Evolutionary conservation across 1,140 invertebrate species (phyloP).

Genomic region (Dendrolimus kikuchii): DNA sequence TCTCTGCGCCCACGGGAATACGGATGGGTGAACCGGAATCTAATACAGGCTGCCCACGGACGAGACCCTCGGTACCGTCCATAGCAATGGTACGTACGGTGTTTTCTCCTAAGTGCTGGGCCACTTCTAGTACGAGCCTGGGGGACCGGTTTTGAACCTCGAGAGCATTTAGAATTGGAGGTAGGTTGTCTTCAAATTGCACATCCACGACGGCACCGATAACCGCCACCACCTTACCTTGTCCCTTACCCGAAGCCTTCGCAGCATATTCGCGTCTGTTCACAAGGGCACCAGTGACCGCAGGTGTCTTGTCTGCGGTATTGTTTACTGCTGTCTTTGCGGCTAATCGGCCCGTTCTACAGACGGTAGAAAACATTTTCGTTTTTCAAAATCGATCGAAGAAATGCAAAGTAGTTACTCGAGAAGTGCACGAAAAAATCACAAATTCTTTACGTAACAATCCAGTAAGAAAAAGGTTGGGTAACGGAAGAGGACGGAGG

Average conservation of each 20-base stretch:
- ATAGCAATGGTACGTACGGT: constrained; percentile 89
- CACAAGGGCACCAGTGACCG: constrained; percentile 47
- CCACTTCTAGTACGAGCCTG: constrained; percentile 87
- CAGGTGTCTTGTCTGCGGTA: constrained; percentile 50
- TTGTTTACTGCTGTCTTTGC: constrained; percentile 62
- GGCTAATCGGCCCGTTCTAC: constrained; percentile 62
- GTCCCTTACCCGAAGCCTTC: constrained; percentile 51
- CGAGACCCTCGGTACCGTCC: constrained; percentile 89
- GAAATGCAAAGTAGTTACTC: constrained; percentile 36
- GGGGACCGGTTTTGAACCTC: constrained; percentile 83
- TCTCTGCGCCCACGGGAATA: constrained; percentile 87
- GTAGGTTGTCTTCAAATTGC: constrained; percentile 96
- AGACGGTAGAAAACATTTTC: constrained; percentile 69
- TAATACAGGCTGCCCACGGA: constrained; percentile 81
- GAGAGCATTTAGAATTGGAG: constrained; percentile 97
- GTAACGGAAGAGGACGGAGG: not conserved
- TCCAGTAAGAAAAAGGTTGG: constrained; percentile 4
- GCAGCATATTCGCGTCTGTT: constrained; percentile 65
- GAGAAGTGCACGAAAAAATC: constrained; percentile 16
- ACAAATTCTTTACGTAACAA: constrained; percentile 26
- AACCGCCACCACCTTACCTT: constrained; percentile 92
- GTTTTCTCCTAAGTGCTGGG: constrained; percentile 90
- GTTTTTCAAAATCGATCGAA: constrained; percentile 36
- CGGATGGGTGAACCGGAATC: constrained; percentile 85
- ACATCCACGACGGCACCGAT: constrained; percentile 99